Conservation (phyloP, 2,797 vertebrate species). For the Tiaroga cobitis region DNA sequence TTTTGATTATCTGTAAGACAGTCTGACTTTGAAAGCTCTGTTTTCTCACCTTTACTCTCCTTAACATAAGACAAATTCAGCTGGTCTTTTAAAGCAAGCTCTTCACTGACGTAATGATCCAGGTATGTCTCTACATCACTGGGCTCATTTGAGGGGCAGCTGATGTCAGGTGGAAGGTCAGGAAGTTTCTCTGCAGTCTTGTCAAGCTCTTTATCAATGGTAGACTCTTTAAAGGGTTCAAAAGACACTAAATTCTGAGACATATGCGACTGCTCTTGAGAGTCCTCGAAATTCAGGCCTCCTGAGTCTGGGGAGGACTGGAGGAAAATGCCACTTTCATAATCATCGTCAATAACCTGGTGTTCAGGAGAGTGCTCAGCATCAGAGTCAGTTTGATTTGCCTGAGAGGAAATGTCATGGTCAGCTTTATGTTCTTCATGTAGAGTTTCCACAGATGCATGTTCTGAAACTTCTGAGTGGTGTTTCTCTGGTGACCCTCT, state of each 20-base stretch:
- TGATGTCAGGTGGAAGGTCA: conserved; percentile 70
- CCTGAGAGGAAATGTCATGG: conserved; percentile 70
- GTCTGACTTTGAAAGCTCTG: conserved; percentile 58
- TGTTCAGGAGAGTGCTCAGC: conserved; percentile 69
- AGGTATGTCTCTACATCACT: conserved; percentile 62
- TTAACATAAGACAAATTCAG: conserved; percentile 45
- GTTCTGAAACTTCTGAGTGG: conserved; percentile 49
- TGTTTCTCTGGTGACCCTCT: conserved; percentile 52
- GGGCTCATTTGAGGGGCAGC: conserved; percentile 70
- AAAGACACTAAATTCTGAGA: conserved; percentile 53
- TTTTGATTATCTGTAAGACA: conserved; percentile 53
- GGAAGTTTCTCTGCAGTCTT: conserved; percentile 62
- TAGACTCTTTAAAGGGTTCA: conserved; percentile 50
- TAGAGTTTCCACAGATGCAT: conserved; percentile 55
- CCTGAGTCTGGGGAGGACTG: conserved; percentile 23
- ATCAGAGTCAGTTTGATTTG: conserved; percentile 73
- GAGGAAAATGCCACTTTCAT: conserved; percentile 45
- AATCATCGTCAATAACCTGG: conserved; percentile 47
- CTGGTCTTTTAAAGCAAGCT: conserved; percentile 63
- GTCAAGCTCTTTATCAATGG: conserved; percentile 44
- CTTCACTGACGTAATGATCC: conserved; percentile 56
- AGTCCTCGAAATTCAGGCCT: conserved; percentile 45
- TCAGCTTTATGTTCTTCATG: conserved; percentile 71
- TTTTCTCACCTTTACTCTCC: conserved; percentile 52
- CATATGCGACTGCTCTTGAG: conserved; percentile 27